Evolutionary conservation across 2,113 vertebrate species (phyloP).

Genomic region (Hirundichthys speculiger): DNA sequence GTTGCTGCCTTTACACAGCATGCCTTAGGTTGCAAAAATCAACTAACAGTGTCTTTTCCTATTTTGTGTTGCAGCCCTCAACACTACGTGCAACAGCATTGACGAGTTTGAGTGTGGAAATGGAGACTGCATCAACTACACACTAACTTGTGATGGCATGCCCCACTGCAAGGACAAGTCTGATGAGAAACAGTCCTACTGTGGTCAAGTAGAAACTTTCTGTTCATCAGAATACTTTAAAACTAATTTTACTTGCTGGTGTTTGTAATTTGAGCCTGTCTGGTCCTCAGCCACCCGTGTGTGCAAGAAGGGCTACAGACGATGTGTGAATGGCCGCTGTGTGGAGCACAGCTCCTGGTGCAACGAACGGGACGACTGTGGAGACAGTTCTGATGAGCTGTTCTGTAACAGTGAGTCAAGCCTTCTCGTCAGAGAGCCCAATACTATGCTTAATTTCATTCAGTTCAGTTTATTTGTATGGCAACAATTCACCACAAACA

Average conservation of each 20-base stretch:
- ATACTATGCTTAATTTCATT: not conserved
- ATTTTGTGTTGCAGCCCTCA: conserved; percentile 78
- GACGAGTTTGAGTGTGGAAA: conserved; percentile 97
- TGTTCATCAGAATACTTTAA: not conserved
- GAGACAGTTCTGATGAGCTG: conserved; percentile 93
- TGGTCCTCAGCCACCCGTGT: conserved; percentile 84
- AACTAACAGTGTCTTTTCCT: conserved; percentile 13
- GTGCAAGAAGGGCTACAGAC: conserved; percentile 93
- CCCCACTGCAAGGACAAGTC: conserved; percentile 98
- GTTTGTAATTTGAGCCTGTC: conserved; percentile 23
- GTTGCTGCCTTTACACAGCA: too few relatives aligned
- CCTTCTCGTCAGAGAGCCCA: not conserved
- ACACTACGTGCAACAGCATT: conserved; percentile 89
- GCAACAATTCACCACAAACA: too few relatives aligned
- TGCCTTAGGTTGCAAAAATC: not conserved
- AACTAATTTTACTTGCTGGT: not conserved
- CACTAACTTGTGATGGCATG: conserved; percentile 89
- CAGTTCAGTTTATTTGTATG: too few relatives aligned
- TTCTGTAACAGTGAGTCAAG: conserved; percentile 91
- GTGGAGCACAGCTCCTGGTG: conserved; percentile 89
- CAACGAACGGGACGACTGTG: conserved; percentile 89
- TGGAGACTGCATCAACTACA: conserved; percentile 94
- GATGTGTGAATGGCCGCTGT: conserved; percentile 92
- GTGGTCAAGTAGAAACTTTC: conserved; percentile 80
- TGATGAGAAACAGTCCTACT: conserved; percentile 96